phyloP scores from a whole-genome alignment of 2,888 invertebrate species.

The Brenthis daphne region DNA sequence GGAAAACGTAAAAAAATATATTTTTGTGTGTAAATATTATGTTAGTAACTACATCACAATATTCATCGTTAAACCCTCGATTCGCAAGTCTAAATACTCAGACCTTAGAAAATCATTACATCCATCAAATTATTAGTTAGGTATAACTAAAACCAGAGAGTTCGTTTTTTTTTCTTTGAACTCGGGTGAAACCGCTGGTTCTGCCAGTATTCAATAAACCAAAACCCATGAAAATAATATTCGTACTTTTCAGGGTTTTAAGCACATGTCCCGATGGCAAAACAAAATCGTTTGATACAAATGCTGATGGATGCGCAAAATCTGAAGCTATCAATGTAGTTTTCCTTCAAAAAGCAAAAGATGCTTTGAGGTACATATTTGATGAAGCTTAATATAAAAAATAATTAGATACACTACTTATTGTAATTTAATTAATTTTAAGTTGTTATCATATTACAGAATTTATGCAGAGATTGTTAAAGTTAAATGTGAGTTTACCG shows the following conservation, averaged over 20 bases:
- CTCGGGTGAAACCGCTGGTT: no score
- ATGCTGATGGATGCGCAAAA: conserved; percentile 88
- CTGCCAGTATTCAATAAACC: background rate
- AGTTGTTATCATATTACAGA: conserved; percentile 53
- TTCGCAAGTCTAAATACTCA: no score
- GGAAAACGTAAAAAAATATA: no score
- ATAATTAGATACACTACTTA: background rate
- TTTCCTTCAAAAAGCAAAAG: conserved; percentile 85
- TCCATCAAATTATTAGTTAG: no score
- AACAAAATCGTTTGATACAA: conserved; percentile 93
- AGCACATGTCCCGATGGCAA: conserved; percentile 88
- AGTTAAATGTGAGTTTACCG: conserved; percentile 46
- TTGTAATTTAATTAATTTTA: background rate
- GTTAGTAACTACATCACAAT: no score
- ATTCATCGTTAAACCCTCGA: no score
- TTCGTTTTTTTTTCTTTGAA: no score
- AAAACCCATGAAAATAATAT: background rate
- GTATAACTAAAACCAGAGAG: no score
- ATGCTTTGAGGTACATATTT: conserved; percentile 73
- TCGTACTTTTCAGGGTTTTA: conserved; percentile 48
- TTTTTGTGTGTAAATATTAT: no score
- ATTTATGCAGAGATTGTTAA: conserved; percentile 51
- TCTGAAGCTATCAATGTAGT: conserved; percentile 87
- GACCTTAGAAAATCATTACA: no score
- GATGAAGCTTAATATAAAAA: background rate